Percentiles rank a stretch among this genome's conserved stretches.
Conservation (phyloP, 2,113 vertebrate species). For the Heterotis niloticus region DNA sequence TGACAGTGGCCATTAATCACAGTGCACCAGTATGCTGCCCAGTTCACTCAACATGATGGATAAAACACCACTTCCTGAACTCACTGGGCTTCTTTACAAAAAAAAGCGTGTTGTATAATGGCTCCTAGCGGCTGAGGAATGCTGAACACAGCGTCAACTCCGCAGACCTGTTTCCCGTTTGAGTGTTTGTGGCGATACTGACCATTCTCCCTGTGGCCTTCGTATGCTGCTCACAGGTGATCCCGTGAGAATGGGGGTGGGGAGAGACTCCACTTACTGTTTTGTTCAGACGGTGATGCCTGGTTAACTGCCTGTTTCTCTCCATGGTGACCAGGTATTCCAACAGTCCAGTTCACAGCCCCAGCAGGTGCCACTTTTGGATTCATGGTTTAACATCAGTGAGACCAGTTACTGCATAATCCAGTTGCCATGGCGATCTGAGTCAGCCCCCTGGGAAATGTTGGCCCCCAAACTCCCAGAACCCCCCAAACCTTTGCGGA, state of each 20-base stretch:
- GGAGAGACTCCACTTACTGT: not conserved
- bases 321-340: not conserved
- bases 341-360: not conserved
- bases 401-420: too few species aligned
- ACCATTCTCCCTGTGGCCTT: not conserved
- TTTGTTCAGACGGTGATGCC: not conserved
- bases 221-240: not conserved
- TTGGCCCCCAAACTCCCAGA: too few species aligned
- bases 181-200: not conserved
- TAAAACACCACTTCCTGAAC: not conserved
- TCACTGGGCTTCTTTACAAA: conserved; percentile 1
- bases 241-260: not conserved
- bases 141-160: not conserved
- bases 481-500: too few species aligned
- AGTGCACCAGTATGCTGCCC: not conserved
- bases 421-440: too few species aligned
- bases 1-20: conserved; percentile 10
- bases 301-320: not conserved
- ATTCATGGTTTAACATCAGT: too few species aligned
- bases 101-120: not conserved
- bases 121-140: not conserved
- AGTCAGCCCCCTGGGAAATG: too few species aligned
- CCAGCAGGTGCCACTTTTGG: too few species aligned
- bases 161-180: not conserved
- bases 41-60: conserved; percentile 2